These are phyloP conservation scores for Caenorhabditis sp. DNA, from an alignment of 2,888 invertebrate genomes.

Conservation along the genomic window DNA sequence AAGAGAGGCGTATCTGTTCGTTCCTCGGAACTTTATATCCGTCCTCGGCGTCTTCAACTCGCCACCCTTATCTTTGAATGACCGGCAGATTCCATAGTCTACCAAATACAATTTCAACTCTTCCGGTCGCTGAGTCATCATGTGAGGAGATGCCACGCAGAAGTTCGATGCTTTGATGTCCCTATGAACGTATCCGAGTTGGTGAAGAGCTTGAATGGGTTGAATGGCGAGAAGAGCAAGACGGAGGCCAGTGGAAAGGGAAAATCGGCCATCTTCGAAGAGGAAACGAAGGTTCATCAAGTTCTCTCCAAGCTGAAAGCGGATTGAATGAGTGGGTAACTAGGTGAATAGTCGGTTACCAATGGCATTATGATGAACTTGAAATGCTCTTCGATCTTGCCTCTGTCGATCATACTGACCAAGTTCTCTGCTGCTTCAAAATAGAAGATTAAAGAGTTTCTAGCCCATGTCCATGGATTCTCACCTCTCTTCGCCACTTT, in stretches of 20 bases:
- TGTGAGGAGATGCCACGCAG: constrained; percentile 59
- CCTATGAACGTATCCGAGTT: constrained; percentile 79
- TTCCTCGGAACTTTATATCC: constrained; percentile 74
- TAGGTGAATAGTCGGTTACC: too few relatives aligned
- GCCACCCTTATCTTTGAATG: constrained; percentile 73
- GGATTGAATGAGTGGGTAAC: not conserved
- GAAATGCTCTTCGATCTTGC: constrained; percentile 79
- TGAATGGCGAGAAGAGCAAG: constrained; percentile 76
- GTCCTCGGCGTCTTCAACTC: constrained; percentile 69
- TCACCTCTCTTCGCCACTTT: constrained; percentile 71
- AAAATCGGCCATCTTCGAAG: constrained; percentile 80
- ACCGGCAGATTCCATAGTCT: constrained; percentile 81
- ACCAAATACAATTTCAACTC: constrained; percentile 73
- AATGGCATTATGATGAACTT: constrained; percentile 75
- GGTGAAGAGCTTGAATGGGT: constrained; percentile 76
- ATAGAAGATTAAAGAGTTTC: not conserved
- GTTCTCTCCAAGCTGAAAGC: constrained; percentile 79
- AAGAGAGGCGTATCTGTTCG: constrained; percentile 79
- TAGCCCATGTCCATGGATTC: not conserved
- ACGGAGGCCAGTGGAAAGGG: constrained; percentile 78
- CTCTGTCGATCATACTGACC: constrained; percentile 78
- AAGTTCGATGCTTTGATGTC: constrained; percentile 80
- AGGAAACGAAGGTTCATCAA: constrained; percentile 76
- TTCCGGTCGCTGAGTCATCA: constrained; percentile 39
- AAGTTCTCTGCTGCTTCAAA: constrained; percentile 62